Evolutionary conservation across 30 jellyfish, hydroid and myxozoan species (phyloP), one percentile per base, ranked within the genome.

Genomic region (Turritopsis rubra): DNA sequence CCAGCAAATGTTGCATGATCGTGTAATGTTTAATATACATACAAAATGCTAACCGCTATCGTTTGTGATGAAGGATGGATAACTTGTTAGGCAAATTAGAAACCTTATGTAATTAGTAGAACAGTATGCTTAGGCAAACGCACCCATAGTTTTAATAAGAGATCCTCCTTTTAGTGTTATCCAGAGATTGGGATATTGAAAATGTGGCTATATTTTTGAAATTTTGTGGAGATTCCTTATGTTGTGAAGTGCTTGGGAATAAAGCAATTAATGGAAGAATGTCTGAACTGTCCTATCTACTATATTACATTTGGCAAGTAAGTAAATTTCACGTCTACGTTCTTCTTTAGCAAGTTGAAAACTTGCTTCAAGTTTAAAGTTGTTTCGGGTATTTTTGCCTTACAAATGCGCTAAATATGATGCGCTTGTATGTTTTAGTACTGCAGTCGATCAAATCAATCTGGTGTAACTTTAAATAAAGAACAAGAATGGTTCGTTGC

Each of bases 281-380:
- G 68, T 28, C 90, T 41, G 97, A 90, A 79, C 66, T 90, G 53
- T 68, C 97, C 28, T 90, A 86, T 75, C 88, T 90, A 31, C 84
- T 90, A 19, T 90, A 85, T 71, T 90, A 90, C 70, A 75, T 86
- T 7, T 90, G 97, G 97, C 97, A 90, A 95, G 97, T 90, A 53
- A 73, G 89, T 17, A 19, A 52, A 26, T 52, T 16, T 65, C 28
- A n/a, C n/a, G n/a, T n/a, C n/a, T n/a, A n/a, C n/a, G n/a, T 76
- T 76, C 5, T 76, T 1, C 23, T 76, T 76, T 28, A 77, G 60
- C 5, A 22, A 22, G 8, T 68, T 17, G 18, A 60, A 17, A 17
- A 60, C n/a, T 60, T 60, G 73, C 18, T 17, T 17, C 18, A 60
- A 60, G n/a, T 17, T 60, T n/a, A 60, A 60, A 17, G 73, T 60